These are phyloP conservation scores for Phasianus colchicus DNA, from an alignment of 2,113 vertebrate species.

Conservation along the genomic window DNA sequence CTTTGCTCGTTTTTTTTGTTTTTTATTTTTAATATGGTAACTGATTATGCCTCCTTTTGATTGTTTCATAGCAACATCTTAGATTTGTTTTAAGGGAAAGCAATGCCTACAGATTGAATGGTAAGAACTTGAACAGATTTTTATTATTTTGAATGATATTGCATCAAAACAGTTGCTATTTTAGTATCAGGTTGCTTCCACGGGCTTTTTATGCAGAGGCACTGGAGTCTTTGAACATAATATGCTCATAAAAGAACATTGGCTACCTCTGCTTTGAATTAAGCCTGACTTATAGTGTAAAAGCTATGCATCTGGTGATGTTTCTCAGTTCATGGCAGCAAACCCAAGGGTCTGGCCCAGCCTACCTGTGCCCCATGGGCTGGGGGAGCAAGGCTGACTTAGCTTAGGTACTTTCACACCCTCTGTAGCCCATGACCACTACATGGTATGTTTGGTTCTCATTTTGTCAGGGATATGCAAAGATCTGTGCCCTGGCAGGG, in stretches of 20 bases:
- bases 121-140: constrained; percentile 2
- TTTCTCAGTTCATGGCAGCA: not conserved
- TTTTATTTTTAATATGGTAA: constrained; percentile 22
- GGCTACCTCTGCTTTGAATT: constrained; percentile 52
- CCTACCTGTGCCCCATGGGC: not conserved
- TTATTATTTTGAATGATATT: constrained; percentile 5
- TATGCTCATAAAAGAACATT: constrained; percentile 26
- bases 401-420: not conserved
- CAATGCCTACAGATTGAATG: not conserved
- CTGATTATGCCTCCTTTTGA: not conserved
- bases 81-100: constrained; percentile 26
- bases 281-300: constrained; percentile 7
- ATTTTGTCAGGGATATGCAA: fast-evolving
- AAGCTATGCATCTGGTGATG: not conserved
- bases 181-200: constrained; percentile 50
- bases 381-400: not conserved
- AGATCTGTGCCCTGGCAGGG: not conserved
- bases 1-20: not conserved
- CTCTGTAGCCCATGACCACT: not conserved
- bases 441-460: not conserved
- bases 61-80: not conserved
- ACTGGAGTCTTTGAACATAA: constrained; percentile 26
- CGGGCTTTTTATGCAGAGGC: constrained; percentile 18
- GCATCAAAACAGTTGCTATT: constrained; percentile 44
- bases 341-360: not conserved